phyloP scores from a whole-genome alignment of 2,888 invertebrate species.

The Amiota communis region DNA sequence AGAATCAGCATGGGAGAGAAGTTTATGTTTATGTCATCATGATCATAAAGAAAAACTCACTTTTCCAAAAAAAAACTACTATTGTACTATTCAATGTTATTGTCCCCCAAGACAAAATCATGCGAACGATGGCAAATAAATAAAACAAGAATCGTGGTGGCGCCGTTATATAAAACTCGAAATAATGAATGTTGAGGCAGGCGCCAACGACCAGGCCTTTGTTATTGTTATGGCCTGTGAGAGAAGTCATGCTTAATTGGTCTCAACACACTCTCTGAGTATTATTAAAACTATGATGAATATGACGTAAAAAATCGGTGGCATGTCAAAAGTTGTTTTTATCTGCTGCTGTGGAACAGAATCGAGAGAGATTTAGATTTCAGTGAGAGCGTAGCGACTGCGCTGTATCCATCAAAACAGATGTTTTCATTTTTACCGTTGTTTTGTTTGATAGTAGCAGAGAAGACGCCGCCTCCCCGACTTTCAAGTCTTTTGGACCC shows the following conservation, averaged over 20 bases:
- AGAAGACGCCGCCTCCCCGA: too few relatives aligned
- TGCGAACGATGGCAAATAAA: conserved; percentile 34
- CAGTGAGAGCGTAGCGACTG: not conserved
- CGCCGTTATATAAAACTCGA: conserved; percentile 38
- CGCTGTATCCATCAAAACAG: conserved; percentile 16
- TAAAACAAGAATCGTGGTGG: not conserved
- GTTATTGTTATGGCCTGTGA: not conserved
- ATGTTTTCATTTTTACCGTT: conserved; percentile 15
- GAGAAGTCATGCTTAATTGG: not conserved
- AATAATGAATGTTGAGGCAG: conserved; percentile 12
- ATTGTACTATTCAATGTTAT: conserved; percentile 34
- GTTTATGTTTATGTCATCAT: conserved; percentile 41
- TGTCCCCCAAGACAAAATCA: conserved; percentile 46
- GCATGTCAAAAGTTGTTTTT: conserved; percentile 59
- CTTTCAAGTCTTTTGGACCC: too few relatives aligned
- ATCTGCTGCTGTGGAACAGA: conserved; percentile 29
- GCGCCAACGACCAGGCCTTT: not conserved
- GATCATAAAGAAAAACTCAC: conserved; percentile 18
- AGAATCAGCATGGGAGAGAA: conserved; percentile 1
- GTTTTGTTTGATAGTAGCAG: conserved; percentile 9
- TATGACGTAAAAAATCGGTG: conserved; percentile 48
- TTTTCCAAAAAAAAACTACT: too few relatives aligned
- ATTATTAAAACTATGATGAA: not conserved
- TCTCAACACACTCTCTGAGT: not conserved
- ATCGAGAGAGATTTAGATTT: not conserved